Conservation (phyloP, 2,113 vertebrate species). For the Thamnaconus septentrionalis region DNA sequence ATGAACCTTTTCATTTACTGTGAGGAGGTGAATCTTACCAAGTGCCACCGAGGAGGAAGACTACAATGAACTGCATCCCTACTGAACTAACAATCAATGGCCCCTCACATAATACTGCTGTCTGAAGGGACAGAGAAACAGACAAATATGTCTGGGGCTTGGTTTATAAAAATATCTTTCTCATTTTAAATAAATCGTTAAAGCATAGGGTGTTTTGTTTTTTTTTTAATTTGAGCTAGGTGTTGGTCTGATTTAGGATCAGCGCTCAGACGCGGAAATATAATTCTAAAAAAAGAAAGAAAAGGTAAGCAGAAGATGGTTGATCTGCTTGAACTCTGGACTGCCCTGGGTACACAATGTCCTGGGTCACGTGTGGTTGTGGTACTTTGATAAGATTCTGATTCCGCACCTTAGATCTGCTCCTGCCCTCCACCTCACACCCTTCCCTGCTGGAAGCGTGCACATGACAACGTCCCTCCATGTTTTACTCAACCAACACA, state of each 20-base stretch:
- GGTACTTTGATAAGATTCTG: slow-evolving; percentile 14
- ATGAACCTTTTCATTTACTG: not conserved
- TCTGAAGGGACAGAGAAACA: too few species aligned
- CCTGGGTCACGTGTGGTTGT: not conserved
- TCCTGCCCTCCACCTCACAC: not conserved
- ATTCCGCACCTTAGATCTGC: slow-evolving; percentile 6
- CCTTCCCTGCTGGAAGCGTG: not conserved
- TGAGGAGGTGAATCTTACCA: slow-evolving; percentile 8
- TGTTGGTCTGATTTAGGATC: too few species aligned
- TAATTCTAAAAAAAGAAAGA: too few species aligned
- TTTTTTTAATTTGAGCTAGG: too few species aligned
- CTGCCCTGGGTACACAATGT: not conserved
- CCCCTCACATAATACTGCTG: slow-evolving; percentile 16
- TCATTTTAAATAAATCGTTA: too few species aligned
- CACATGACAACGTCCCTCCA: not conserved
- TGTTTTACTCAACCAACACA: not conserved
- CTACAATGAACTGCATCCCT: slow-evolving; percentile 8
- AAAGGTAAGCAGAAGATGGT: too few species aligned
- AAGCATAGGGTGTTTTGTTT: too few species aligned
- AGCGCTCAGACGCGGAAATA: too few species aligned
- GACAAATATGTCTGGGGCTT: too few species aligned
- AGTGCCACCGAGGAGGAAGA: slow-evolving; percentile 4
- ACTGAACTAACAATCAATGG: not conserved
- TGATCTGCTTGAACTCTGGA: too few species aligned
- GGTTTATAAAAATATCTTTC: too few species aligned